Conservation (phyloP, 2,888 invertebrate species). For the Tyria jacobaeae region DNA sequence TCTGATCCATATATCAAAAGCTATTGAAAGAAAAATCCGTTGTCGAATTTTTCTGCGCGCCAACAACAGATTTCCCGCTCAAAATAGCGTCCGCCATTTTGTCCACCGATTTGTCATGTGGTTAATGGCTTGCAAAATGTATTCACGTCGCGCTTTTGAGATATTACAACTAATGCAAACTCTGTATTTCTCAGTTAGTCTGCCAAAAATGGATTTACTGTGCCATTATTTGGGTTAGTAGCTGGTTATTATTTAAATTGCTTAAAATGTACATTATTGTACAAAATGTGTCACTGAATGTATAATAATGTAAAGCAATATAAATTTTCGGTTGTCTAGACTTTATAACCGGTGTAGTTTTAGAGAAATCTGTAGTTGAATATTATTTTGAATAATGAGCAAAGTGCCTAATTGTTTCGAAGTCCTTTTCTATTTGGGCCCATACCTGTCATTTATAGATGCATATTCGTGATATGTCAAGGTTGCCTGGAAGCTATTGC, state of each 20-base stretch:
- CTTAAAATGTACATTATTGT: slow-evolving; percentile 28
- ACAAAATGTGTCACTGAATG: slow-evolving; percentile 35
- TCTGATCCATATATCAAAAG: slow-evolving; percentile 68
- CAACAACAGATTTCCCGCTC: slow-evolving; percentile 76
- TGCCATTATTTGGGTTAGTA: slow-evolving; percentile 41
- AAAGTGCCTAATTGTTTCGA: too few species aligned
- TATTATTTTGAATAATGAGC: too few species aligned
- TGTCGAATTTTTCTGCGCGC: slow-evolving; percentile 70
- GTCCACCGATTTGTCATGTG: slow-evolving; percentile 85
- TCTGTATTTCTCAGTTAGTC: slow-evolving; percentile 46
- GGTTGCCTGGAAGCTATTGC: too few species aligned
- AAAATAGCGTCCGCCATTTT: slow-evolving; percentile 80
- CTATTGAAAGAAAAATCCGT: slow-evolving; percentile 77
- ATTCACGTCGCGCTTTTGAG: slow-evolving; percentile 66
- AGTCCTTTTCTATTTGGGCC: too few species aligned
- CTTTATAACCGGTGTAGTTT: not conserved
- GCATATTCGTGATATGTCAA: too few species aligned
- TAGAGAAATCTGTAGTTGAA: too few species aligned
- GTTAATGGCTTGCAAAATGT: slow-evolving; percentile 88
- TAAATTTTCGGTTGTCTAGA: not conserved
- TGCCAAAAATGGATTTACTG: slow-evolving; percentile 46
- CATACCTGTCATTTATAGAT: too few species aligned
- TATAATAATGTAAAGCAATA: slow-evolving; percentile 34
- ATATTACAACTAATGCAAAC: slow-evolving; percentile 54
- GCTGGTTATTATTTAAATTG: slow-evolving; percentile 38